phyloP scores from a whole-genome alignment of 2,797 vertebrate species.

The Denticeps clupeoides region DNA sequence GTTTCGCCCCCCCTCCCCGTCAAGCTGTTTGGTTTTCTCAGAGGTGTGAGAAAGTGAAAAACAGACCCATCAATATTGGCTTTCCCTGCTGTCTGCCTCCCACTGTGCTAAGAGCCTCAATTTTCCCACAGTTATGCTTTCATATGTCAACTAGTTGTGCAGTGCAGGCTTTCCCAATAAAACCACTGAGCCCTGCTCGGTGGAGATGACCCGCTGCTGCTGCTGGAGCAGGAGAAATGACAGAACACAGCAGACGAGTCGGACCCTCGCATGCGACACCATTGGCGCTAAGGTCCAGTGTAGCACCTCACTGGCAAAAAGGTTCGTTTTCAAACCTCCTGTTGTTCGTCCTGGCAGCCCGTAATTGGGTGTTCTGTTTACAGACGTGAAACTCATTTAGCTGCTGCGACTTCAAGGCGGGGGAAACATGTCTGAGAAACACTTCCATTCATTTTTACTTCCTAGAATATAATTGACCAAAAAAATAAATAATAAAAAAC shows the following conservation, averaged over 20 bases:
- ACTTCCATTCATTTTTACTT: constrained; percentile 4
- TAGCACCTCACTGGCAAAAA: too few relatives aligned
- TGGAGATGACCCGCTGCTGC: too few relatives aligned
- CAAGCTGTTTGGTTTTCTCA: constrained; percentile 11
- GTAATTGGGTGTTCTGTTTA: not conserved
- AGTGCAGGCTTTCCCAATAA: constrained; percentile 6
- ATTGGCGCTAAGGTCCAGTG: too few relatives aligned
- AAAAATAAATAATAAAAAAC: too few relatives aligned
- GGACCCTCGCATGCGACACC: too few relatives aligned
- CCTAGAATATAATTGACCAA: not conserved
- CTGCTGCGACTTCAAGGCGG: not conserved
- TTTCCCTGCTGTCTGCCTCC: constrained; percentile 20
- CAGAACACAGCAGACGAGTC: too few relatives aligned
- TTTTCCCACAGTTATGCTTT: constrained; percentile 22
- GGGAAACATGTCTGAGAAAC: not conserved
- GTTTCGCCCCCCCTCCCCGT: not conserved
- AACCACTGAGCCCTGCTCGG: not conserved
- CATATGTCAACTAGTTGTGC: not conserved
- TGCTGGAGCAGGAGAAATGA: too few relatives aligned
- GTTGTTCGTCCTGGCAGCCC: too few relatives aligned
- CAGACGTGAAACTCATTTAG: not conserved
- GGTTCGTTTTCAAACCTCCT: too few relatives aligned
- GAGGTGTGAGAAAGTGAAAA: constrained; percentile 18
- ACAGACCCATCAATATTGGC: constrained; percentile 19
- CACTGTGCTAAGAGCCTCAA: constrained; percentile 18